Percentiles rank a stretch among this genome's conserved stretches.
Conservation (phyloP, 1,140 invertebrate genomes). For the Linepithema humile region DNA sequence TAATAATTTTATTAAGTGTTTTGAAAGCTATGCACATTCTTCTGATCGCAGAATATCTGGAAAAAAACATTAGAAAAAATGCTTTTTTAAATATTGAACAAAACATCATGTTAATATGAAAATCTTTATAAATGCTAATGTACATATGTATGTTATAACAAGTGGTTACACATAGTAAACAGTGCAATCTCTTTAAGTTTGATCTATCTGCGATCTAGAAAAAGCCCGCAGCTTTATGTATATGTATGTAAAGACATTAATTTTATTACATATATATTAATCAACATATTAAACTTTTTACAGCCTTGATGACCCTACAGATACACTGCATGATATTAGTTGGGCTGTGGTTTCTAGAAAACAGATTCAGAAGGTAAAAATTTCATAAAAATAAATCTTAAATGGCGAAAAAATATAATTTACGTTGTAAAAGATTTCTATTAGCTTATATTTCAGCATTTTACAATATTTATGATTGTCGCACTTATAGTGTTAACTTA, state of each 20-base stretch:
- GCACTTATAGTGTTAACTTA: too few species aligned
- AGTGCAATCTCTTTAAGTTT: too few species aligned
- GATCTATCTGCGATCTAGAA: neutral
- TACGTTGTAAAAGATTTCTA: neutral
- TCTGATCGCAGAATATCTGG: neutral
- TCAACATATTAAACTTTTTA: neutral
- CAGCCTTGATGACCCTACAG: neutral
- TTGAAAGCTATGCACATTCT: neutral
- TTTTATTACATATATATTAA: neutral
- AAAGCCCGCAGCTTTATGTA: neutral
- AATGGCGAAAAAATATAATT: neutral
- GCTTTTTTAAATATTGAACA: neutral
- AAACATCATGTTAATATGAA: neutral
- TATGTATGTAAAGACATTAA: neutral
- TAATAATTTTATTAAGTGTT: constrained; percentile 6
- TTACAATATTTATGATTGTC: too few species aligned
- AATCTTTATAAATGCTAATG: too few species aligned
- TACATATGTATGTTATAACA: too few species aligned
- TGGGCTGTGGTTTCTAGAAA: constrained; percentile 14
- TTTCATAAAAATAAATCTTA: neutral
- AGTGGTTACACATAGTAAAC: too few species aligned
- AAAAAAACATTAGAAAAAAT: neutral
- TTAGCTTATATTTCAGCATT: neutral
- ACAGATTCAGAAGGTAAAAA: constrained; percentile 11
- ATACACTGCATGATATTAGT: neutral